These are phyloP conservation scores for Oasisia sp. DNA, from an alignment of 2,888 invertebrate genomes.

Conservation along the genomic window DNA sequence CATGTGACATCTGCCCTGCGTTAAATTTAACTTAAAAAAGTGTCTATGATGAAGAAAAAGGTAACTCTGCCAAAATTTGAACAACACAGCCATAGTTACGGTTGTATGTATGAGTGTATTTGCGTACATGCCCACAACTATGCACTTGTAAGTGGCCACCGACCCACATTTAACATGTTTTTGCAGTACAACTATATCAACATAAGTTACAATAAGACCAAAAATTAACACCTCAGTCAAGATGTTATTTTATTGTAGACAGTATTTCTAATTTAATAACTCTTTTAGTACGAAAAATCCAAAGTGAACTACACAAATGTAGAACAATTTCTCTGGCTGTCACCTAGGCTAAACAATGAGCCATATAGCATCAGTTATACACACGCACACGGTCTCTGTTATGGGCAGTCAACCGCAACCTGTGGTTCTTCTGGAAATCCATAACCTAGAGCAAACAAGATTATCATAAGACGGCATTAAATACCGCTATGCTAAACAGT, in stretches of 20 bases:
- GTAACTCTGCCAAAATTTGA: too few species aligned
- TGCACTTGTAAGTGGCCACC: too few species aligned
- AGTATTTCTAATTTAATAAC: neutral
- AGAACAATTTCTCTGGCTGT: neutral
- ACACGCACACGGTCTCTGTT: conserved; percentile 43
- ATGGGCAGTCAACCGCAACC: conserved; percentile 44
- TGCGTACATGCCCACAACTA: too few species aligned
- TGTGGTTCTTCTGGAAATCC: conserved; percentile 51
- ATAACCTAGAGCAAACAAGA: conserved; percentile 40
- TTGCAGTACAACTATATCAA: too few species aligned
- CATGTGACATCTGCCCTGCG: neutral
- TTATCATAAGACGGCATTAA: neutral
- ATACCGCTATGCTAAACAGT: neutral
- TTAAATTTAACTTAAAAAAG: neutral
- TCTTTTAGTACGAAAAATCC: conserved; percentile 3
- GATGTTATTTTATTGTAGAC: neutral
- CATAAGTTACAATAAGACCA: neutral
- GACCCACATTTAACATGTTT: too few species aligned
- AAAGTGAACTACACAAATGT: neutral
- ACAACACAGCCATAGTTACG: too few species aligned
- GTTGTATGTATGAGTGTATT: too few species aligned
- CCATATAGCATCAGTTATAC: neutral
- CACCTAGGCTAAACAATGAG: neutral
- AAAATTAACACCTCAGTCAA: neutral
- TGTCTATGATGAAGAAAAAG: neutral